Conservation (phyloP, 2,113 vertebrate species). For the Heterotis niloticus region DNA sequence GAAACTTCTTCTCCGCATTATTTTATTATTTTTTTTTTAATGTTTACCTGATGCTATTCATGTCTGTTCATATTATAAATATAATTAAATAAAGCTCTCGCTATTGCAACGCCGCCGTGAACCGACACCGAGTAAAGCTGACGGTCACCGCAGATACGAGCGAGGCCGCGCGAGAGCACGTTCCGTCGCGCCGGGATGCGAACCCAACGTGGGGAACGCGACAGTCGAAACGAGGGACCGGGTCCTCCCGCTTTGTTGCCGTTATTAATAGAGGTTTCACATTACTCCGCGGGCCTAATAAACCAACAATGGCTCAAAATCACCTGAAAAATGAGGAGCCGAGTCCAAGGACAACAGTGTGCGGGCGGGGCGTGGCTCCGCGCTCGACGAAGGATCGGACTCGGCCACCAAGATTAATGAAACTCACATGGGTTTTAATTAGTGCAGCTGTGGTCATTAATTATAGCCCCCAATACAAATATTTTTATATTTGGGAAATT, state of each 20-base stretch:
- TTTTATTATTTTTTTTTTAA: too few species aligned
- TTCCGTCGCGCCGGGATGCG: background rate
- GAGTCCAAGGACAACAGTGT: constrained; percentile 50
- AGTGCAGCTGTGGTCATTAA: constrained; percentile 92
- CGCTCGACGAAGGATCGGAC: constrained; percentile 52
- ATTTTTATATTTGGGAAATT: constrained; percentile 98
- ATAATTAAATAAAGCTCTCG: too few species aligned
- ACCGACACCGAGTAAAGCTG: background rate
- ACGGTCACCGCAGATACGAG: too few species aligned
- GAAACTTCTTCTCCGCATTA: too few species aligned
- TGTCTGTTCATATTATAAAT: too few species aligned
- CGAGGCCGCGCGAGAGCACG: background rate
- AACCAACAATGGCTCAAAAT: constrained; percentile 52
- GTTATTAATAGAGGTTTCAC: constrained; percentile 43
- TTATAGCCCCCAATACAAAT: constrained; percentile 94
- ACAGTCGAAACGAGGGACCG: constrained; percentile 53
- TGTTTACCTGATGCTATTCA: too few species aligned
- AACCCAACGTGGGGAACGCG: background rate
- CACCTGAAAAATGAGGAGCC: constrained; percentile 57
- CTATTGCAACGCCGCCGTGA: background rate
- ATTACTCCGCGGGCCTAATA: constrained; percentile 54
- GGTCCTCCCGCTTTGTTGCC: constrained; percentile 63
- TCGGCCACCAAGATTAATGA: constrained; percentile 94
- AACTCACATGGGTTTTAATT: constrained; percentile 95
- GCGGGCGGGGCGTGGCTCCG: constrained; percentile 55